Evolutionary conservation across 1,140 invertebrate species (phyloP).

Genomic region (Drosophila fuyamai): DNA sequence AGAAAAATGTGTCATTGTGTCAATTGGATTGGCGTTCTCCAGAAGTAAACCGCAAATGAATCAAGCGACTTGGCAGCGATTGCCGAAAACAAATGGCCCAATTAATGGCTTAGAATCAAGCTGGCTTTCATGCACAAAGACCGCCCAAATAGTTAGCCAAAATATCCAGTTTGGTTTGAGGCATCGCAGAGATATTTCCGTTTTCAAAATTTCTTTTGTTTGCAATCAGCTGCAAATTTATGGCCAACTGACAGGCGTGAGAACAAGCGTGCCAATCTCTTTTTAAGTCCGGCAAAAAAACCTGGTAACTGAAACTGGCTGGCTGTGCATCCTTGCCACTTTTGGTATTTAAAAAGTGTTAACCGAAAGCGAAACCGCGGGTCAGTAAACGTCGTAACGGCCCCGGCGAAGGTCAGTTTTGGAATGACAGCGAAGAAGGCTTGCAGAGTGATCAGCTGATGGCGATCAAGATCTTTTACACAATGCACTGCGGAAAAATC

Average conservation of each 20-base stretch:
- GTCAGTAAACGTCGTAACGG: slow-evolving; percentile 12
- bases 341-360: slow-evolving; percentile 63
- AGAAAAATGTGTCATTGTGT: slow-evolving; percentile 80
- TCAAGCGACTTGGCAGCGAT: slow-evolving; percentile 48
- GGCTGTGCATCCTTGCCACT: slow-evolving; percentile 55
- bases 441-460: slow-evolving; percentile 21
- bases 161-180: slow-evolving; percentile 40
- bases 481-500: slow-evolving; percentile 3
- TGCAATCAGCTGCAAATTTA: slow-evolving; percentile 28
- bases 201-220: slow-evolving; percentile 52
- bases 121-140: neutral
- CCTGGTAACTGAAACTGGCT: slow-evolving; percentile 27
- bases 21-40: slow-evolving; percentile 55
- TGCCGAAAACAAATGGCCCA: slow-evolving; percentile 48
- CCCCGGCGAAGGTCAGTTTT: slow-evolving; percentile 23
- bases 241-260: slow-evolving; percentile 60
- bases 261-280: slow-evolving; percentile 49
- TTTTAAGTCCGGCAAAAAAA: slow-evolving; percentile 5
- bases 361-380: slow-evolving; percentile 35
- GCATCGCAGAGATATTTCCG: slow-evolving; percentile 44
- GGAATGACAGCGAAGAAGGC: slow-evolving; percentile 2
- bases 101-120: slow-evolving; percentile 28
- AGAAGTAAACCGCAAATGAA: slow-evolving; percentile 55
- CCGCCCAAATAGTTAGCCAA: slow-evolving; percentile 5
- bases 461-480: neutral